These are phyloP conservation scores for Chaenocephalus aceratus DNA, from an alignment of 2,113 vertebrate genomes.

Conservation along the genomic window DNA sequence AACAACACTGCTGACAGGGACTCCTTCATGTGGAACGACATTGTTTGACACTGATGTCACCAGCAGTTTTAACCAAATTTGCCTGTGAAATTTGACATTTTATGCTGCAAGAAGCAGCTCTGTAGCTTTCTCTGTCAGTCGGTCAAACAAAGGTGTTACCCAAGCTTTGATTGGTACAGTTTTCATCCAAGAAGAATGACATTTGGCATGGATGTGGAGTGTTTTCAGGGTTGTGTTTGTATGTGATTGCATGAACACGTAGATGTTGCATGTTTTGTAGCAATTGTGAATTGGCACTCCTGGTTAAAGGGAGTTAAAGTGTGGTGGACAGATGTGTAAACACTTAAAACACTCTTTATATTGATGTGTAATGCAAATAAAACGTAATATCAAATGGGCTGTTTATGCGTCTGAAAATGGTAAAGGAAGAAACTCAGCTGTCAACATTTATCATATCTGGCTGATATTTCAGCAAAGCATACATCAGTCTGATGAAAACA, in stretches of 20 bases:
- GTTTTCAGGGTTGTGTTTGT: no score
- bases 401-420: not conserved
- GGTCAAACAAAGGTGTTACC: no score
- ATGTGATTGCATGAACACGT: no score
- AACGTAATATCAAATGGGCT: not conserved
- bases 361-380: conserved; percentile 5
- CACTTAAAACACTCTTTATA: not conserved
- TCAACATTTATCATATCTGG: not conserved
- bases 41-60: conserved; percentile 4
- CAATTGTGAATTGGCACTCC: not conserved
- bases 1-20: conserved; percentile 1
- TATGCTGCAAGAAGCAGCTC: not conserved
- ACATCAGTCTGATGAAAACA: conserved; percentile 25
- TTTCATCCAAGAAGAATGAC: no score
- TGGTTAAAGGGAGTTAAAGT: no score
- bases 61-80: not conserved
- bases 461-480: not conserved
- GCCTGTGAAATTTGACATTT: conserved; percentile 14
- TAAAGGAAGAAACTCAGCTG: conserved; percentile 15
- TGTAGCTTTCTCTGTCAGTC: no score
- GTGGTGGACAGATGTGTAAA: conserved; percentile 2
- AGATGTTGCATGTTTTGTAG: no score
- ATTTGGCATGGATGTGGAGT: no score
- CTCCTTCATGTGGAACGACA: conserved; percentile 9
- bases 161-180: no score